Evolutionary conservation across 92 coral and sea anemone species (phyloP).

Genomic region (Hydrozoanthus gracilis): DNA sequence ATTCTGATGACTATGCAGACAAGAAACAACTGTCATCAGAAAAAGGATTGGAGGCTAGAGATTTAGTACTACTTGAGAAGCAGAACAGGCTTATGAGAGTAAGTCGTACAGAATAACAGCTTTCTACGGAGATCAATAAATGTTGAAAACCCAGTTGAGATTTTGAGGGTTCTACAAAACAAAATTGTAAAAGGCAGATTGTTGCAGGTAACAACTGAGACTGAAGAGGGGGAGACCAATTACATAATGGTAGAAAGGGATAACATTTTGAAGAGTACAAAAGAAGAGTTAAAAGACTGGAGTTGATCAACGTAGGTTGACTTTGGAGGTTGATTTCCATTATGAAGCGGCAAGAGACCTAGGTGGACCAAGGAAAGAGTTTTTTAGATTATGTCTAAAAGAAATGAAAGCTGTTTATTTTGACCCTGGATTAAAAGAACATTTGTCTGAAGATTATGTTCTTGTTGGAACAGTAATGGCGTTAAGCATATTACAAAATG

Average conservation of each 20-base stretch:
- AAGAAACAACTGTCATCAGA: conserved; percentile 11
- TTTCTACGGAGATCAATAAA: conserved; percentile 16
- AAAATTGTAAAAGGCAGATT: conserved; percentile 60
- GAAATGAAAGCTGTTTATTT: conserved; percentile 58
- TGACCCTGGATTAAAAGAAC: conserved; percentile 63
- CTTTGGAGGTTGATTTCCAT: conserved; percentile 71
- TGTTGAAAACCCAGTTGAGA: conserved; percentile 62
- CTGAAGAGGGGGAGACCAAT: conserved; percentile 49
- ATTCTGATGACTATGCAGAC: conserved; percentile 42
- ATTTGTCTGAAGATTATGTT: conserved; percentile 64
- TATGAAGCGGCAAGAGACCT: conserved; percentile 62
- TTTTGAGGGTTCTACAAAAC: conserved; percentile 59
- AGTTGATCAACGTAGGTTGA: conserved; percentile 49
- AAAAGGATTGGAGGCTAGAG: conserved; percentile 54
- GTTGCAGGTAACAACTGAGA: conserved; percentile 44
- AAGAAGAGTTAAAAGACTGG: conserved; percentile 52
- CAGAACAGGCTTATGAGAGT: conserved; percentile 55
- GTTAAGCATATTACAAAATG: conserved; percentile 74
- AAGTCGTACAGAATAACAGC: conserved; percentile 57
- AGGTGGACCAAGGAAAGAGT: conserved; percentile 75
- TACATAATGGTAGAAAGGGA: conserved; percentile 58
- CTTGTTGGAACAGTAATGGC: conserved; percentile 71
- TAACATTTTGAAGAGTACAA: conserved; percentile 56
- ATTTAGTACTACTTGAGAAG: conserved; percentile 61
- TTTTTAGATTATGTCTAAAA: conserved; percentile 54